Percentiles rank a stretch among this genome's conserved stretches.
phyloP scores from a whole-genome alignment of 2,113 vertebrate species.

The Cepphus grylle region DNA sequence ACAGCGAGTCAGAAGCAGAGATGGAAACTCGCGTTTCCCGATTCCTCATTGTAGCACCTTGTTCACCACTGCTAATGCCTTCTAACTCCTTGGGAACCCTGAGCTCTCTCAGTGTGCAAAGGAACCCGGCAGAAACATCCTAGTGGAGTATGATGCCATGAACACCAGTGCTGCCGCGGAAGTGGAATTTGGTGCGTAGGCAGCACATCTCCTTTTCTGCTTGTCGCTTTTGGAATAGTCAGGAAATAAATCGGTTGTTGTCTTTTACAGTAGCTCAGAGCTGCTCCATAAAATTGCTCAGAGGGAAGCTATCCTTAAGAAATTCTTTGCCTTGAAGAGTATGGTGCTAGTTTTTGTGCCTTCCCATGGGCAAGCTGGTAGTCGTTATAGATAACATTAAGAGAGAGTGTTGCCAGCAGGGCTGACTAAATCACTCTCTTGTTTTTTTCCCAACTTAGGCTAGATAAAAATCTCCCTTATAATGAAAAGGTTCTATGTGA shows the following conservation, averaged over 20 bases:
- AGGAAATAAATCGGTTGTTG: not conserved
- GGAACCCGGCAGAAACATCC: not conserved
- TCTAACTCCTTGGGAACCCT: not conserved
- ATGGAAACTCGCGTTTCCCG: accelerated
- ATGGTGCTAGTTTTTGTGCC: not conserved
- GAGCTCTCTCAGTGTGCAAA: not conserved
- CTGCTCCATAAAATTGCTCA: not conserved
- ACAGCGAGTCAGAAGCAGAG: not conserved
- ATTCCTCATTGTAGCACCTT: not conserved
- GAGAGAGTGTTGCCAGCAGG: not conserved
- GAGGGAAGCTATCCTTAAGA: not conserved
- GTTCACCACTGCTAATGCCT: not conserved
- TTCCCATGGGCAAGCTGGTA: not conserved
- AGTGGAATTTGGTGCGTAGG: not conserved
- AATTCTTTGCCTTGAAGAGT: not conserved
- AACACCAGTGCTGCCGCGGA: accelerated
- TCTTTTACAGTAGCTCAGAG: not conserved
- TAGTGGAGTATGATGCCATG: not conserved
- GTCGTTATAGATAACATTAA: too few species aligned
- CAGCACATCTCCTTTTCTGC: too few species aligned
- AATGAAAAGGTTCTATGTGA: not conserved
- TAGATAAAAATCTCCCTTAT: not conserved
- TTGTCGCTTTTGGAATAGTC: not conserved
- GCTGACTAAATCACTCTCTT: not conserved
- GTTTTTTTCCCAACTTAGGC: not conserved